A percentile compares a stretch with the other conserved stretches of the same genome.
Evolutionary conservation across 1,140 invertebrate genomes (phyloP).

Genomic region (Camponotus floridanus): DNA sequence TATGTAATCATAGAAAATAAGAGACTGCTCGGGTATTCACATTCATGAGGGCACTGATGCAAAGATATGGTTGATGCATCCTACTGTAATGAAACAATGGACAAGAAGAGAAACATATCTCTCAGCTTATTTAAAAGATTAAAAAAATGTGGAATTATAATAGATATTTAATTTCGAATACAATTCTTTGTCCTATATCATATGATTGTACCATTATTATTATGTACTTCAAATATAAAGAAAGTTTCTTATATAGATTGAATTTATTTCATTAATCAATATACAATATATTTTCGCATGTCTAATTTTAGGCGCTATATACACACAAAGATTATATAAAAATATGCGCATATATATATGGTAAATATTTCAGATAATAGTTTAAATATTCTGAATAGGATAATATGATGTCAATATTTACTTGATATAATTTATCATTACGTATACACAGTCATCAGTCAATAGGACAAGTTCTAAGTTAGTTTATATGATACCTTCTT

Average conservation of each 20-base stretch:
- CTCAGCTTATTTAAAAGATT: slow-evolving; percentile 76
- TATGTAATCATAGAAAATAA: slow-evolving; percentile 78
- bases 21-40: slow-evolving; percentile 82
- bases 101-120: slow-evolving; percentile 81
- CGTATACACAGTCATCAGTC: slow-evolving; percentile 71
- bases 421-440: slow-evolving; percentile 67
- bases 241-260: slow-evolving; percentile 37
- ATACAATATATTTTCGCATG: slow-evolving; percentile 53
- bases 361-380: slow-evolving; percentile 64
- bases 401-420: slow-evolving; percentile 1
- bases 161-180: slow-evolving; percentile 26
- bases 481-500: background rate
- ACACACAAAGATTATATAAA: slow-evolving; percentile 80
- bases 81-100: slow-evolving; percentile 75
- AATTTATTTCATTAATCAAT: slow-evolving; percentile 56
- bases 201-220: slow-evolving; percentile 17
- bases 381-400: slow-evolving; percentile 35
- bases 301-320: slow-evolving; percentile 67
- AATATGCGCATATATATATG: slow-evolving; percentile 72
- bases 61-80: slow-evolving; percentile 81
- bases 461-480: slow-evolving; percentile 9
- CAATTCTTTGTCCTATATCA: background rate
- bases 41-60: slow-evolving; percentile 80
- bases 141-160: slow-evolving; percentile 46
- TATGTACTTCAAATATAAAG: background rate